Percentiles rank a stretch among this genome's conserved stretches.
Conservation (phyloP, 2,113 vertebrate species). For the Solea solea region DNA sequence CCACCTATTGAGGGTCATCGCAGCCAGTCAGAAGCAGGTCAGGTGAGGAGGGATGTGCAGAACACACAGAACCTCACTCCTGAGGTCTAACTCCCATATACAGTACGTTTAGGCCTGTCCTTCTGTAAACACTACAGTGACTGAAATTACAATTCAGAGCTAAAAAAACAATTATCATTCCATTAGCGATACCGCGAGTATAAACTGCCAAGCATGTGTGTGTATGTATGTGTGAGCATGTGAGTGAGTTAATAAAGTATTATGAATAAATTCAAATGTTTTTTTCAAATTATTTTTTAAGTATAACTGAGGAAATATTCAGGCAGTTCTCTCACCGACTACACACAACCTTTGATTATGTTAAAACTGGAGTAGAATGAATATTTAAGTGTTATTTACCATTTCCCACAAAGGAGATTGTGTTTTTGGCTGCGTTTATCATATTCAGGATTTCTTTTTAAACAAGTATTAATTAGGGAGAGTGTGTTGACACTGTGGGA, state of each 20-base stretch:
- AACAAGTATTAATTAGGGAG: too few relatives aligned
- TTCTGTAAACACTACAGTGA: constrained; percentile 8
- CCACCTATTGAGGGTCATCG: neutral
- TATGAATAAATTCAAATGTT: constrained; percentile 17
- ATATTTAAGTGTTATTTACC: too few relatives aligned
- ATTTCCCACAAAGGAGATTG: too few relatives aligned
- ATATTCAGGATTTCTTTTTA: too few relatives aligned
- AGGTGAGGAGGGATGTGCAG: constrained; percentile 46
- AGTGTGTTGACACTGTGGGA: too few relatives aligned
- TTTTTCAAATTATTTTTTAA: constrained; percentile 28
- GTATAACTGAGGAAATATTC: constrained; percentile 28
- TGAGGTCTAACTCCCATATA: constrained; percentile 4
- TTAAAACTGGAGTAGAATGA: too few relatives aligned
- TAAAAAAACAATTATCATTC: too few relatives aligned
- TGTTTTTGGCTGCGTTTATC: too few relatives aligned
- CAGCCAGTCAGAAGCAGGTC: constrained; percentile 46
- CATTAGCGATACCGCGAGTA: too few relatives aligned
- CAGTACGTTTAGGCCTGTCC: neutral
- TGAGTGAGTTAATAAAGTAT: constrained; percentile 25
- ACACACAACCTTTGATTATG: neutral
- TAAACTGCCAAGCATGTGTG: constrained; percentile 2
- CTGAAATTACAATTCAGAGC: too few relatives aligned
- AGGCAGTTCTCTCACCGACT: constrained; percentile 10
- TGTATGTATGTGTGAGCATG: neutral
- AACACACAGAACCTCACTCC: constrained; percentile 32